phyloP scores from a whole-genome alignment of 2,113 vertebrate species.

The Pterocles burchelli region DNA sequence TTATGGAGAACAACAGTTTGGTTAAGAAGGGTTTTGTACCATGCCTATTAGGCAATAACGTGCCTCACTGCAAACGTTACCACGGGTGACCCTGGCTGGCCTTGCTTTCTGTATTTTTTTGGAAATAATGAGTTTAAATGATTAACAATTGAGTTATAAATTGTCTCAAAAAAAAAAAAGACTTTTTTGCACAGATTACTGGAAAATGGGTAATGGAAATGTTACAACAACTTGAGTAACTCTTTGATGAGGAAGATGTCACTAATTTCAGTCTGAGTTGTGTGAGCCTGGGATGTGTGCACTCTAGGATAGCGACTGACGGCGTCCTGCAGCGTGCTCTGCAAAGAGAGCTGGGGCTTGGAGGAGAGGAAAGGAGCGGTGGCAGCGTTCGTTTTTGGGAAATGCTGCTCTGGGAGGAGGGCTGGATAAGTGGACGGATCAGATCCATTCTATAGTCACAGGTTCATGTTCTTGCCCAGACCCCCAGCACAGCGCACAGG shows the following conservation, averaged over 20 bases:
- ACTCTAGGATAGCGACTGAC: rapidly evolving
- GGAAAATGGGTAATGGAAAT: neutral
- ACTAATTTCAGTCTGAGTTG: neutral
- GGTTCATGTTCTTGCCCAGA: rapidly evolving
- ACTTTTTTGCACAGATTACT: neutral
- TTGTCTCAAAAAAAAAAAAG: neutral
- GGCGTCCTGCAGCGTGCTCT: rapidly evolving
- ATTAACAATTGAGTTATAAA: rapidly evolving
- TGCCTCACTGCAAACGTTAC: neutral
- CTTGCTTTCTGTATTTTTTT: neutral
- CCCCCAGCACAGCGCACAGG: rapidly evolving
- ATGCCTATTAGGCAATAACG: rapidly evolving
- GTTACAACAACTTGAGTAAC: neutral
- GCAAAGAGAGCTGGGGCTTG: neutral
- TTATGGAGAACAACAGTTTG: neutral
- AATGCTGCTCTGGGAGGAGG: neutral
- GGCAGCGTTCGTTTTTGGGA: rapidly evolving
- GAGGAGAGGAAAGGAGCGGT: neutral
- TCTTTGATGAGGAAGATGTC: neutral
- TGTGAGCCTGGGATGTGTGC: neutral
- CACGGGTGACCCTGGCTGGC: neutral
- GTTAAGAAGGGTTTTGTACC: neutral
- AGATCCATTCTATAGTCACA: rapidly evolving
- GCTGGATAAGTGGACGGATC: rapidly evolving
- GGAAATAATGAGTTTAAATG: neutral